Percentiles rank a stretch among this genome's conserved stretches.
These are phyloP conservation scores for Phymorhynchus buccinoides DNA, from an alignment of 1,140 invertebrate genomes.

Conservation along the genomic window DNA sequence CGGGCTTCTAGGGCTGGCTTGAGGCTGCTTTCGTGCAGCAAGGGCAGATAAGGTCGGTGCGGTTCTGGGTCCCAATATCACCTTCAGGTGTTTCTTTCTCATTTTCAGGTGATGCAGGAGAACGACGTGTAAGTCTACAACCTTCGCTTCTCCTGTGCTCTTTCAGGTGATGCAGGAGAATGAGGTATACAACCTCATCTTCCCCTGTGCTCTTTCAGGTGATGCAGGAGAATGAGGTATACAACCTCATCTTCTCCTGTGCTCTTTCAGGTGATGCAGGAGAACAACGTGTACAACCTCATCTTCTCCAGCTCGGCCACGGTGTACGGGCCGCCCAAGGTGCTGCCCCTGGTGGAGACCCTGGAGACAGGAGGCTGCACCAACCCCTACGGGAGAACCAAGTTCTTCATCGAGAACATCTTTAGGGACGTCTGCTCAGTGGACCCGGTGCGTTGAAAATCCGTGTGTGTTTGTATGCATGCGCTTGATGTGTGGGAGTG, in stretches of 20 bases:
- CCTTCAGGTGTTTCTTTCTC: too few relatives aligned
- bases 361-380: slow-evolving; percentile 89
- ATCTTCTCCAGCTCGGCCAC: slow-evolving; percentile 97
- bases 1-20: too few relatives aligned
- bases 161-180: slow-evolving; percentile 83
- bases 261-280: slow-evolving; percentile 83
- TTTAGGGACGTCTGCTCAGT: slow-evolving; percentile 79
- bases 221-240: too few relatives aligned
- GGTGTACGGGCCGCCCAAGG: slow-evolving; percentile 89
- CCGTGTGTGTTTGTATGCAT: too few relatives aligned
- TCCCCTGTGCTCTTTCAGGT: too few relatives aligned
- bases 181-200: slow-evolving; percentile 81
- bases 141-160: too few relatives aligned
- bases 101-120: too few relatives aligned
- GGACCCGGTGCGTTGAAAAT: slow-evolving; percentile 31
- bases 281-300: slow-evolving; percentile 77
- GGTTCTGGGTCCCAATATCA: too few relatives aligned
- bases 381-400: slow-evolving; percentile 96
- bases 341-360: slow-evolving; percentile 88
- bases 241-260: too few relatives aligned
- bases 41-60: slow-evolving; percentile 94
- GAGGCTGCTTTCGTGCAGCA: too few relatives aligned
- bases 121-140: too few relatives aligned
- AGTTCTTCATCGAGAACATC: slow-evolving; percentile 97
- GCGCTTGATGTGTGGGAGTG: too few relatives aligned